A percentile compares a stretch with the other conserved stretches of the same genome.
Conservation (phyloP, 37 sponge, comb jelly and placozoan genomes). For the Trichoplax adhaerens region DNA sequence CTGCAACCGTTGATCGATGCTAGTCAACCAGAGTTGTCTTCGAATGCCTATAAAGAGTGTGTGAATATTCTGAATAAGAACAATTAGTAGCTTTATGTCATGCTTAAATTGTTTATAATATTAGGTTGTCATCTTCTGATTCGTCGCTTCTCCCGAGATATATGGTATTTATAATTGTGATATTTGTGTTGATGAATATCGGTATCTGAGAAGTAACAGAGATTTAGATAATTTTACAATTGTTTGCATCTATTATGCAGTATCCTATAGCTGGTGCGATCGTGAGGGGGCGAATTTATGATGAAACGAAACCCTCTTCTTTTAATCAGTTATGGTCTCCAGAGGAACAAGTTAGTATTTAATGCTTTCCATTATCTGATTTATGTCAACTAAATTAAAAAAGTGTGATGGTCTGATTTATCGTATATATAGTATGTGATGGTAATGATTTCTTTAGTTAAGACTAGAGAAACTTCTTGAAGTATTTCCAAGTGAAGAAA, state of each 20-base stretch:
- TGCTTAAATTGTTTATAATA: too few relatives aligned
- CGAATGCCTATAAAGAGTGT: too few relatives aligned
- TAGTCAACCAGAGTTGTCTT: too few relatives aligned
- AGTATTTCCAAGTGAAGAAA: conserved; percentile 47
- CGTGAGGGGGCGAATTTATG: neutral
- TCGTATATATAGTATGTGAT: neutral
- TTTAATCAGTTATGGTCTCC: conserved; percentile 53
- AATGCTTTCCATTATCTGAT: neutral
- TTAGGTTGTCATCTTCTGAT: too few relatives aligned
- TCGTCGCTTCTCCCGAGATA: too few relatives aligned
- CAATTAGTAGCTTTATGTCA: too few relatives aligned
- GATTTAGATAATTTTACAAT: too few relatives aligned
- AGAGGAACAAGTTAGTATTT: conserved; percentile 54
- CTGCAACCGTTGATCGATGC: too few relatives aligned
- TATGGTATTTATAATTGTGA: too few relatives aligned
- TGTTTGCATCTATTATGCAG: neutral
- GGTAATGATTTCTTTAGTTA: conserved; percentile 13
- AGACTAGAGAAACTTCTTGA: conserved; percentile 52
- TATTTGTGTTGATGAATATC: too few relatives aligned
- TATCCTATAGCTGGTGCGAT: neutral
- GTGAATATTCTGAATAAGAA: too few relatives aligned
- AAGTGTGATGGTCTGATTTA: neutral
- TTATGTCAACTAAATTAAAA: neutral
- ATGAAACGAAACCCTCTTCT: conserved; percentile 18
- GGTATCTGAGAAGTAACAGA: too few relatives aligned